Conservation (phyloP, 2,797 vertebrate species). For the Clarias laeviceps region DNA sequence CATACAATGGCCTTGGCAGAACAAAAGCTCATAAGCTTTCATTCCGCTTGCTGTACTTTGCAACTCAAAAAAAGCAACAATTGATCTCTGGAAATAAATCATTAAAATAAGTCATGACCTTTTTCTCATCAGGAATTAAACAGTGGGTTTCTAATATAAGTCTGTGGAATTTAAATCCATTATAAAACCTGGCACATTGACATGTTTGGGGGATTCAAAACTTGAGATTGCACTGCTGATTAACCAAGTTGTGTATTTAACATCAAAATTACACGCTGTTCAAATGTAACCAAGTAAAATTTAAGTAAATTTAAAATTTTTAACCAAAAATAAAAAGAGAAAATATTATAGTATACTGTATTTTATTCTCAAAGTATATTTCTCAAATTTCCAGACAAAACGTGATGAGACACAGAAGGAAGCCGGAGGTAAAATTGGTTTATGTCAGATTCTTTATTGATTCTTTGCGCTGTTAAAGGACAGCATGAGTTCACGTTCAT, state of each 20-base stretch:
- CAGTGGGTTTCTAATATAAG: not conserved
- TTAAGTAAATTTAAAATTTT: too few species aligned
- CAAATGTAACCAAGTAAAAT: not conserved
- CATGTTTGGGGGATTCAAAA: not conserved
- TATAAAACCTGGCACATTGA: not conserved
- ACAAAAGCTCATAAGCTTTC: slow-evolving; percentile 34
- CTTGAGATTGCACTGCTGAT: not conserved
- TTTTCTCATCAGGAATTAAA: slow-evolving; percentile 1
- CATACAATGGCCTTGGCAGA: slow-evolving; percentile 34
- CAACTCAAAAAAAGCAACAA: slow-evolving; percentile 14
- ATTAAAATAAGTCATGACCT: not conserved
- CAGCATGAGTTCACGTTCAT: slow-evolving; percentile 47
- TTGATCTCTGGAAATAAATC: slow-evolving; percentile 24
- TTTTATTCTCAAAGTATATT: not conserved
- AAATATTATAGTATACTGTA: not conserved
- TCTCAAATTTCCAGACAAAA: not conserved
- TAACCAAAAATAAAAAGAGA: too few species aligned
- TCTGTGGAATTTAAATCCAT: not conserved
- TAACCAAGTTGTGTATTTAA: not conserved
- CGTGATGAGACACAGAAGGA: slow-evolving; percentile 6
- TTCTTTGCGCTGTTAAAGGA: slow-evolving; percentile 42
- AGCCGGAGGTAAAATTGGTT: not conserved
- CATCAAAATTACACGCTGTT: not conserved
- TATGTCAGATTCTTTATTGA: slow-evolving; percentile 56
- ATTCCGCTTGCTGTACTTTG: not conserved